Evolutionary conservation across 2,797 vertebrate genomes (phyloP).

Genomic region (Smutsia temminckii): DNA sequence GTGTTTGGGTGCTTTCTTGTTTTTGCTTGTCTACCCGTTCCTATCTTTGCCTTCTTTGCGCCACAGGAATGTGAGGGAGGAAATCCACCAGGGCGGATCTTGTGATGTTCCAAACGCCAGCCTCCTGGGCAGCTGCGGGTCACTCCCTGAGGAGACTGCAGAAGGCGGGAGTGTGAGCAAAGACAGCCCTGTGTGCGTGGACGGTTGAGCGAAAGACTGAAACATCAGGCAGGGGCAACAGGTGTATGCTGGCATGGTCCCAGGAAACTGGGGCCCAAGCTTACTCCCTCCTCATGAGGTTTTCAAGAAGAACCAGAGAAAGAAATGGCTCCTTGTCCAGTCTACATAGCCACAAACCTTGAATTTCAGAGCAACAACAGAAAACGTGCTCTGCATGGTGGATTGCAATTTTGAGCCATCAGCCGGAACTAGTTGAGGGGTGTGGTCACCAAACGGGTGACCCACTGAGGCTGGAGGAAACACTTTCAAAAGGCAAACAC

Average conservation of each 20-base stretch:
- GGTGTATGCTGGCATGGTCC: rapidly evolving
- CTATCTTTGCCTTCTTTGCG: background rate
- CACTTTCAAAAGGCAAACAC: background rate
- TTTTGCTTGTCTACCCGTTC: no score
- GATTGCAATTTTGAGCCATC: background rate
- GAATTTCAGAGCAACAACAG: background rate
- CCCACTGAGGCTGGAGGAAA: background rate
- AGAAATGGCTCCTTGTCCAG: background rate
- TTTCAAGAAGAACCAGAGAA: no score
- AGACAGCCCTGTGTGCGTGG: no score
- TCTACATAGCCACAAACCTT: background rate
- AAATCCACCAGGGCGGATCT: background rate
- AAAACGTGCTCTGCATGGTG: background rate
- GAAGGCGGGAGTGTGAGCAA: background rate
- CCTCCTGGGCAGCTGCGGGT: no score
- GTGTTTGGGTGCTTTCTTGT: no score
- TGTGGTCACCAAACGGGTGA: background rate
- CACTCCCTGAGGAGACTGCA: no score
- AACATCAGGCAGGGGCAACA: background rate
- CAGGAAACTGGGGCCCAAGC: background rate
- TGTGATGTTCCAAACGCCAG: no score
- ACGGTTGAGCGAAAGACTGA: no score
- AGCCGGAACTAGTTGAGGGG: background rate
- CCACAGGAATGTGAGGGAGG: background rate
- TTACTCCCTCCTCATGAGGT: no score